Evolutionary conservation across 2,113 vertebrate genomes (phyloP).

Genomic region (Galbula dea): DNA sequence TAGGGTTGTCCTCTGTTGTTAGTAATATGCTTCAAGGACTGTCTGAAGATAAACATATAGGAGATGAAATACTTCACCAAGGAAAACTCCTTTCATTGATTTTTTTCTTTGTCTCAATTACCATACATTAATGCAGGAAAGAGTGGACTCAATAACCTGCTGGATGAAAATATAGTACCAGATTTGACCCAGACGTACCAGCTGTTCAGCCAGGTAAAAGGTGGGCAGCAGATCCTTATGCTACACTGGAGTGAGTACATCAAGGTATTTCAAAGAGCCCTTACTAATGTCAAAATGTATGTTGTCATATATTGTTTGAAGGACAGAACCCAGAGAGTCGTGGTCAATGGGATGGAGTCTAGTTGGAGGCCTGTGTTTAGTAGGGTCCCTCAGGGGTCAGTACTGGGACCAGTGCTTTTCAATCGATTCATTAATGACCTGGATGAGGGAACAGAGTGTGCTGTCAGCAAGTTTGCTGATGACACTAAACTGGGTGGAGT

Average conservation of each 20-base stretch:
- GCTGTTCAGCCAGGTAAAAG: conserved; percentile 79
- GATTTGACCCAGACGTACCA: conserved; percentile 81
- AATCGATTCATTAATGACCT: no score
- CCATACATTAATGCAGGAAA: no score
- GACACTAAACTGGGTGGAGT: no score
- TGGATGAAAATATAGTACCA: conserved; percentile 78
- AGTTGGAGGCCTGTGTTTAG: no score
- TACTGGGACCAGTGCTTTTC: no score
- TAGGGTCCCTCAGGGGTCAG: no score
- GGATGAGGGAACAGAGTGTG: no score
- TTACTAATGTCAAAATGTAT: neutral
- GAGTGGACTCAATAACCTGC: conserved; percentile 79
- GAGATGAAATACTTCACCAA: neutral
- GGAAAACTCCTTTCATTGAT: neutral
- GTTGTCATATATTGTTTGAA: neutral
- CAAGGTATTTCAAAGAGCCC: conserved; percentile 69
- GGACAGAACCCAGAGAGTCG: no score
- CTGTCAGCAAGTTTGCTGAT: no score
- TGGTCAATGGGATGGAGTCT: no score
- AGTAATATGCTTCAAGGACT: neutral
- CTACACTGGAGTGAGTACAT: conserved; percentile 84
- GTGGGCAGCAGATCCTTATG: conserved; percentile 77
- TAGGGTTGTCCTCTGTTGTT: neutral
- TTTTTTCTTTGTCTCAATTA: neutral
- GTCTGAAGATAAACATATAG: neutral